These are phyloP conservation scores for Amblyornis subalaris DNA, from an alignment of 2,113 vertebrate genomes.

Conservation along the genomic window DNA sequence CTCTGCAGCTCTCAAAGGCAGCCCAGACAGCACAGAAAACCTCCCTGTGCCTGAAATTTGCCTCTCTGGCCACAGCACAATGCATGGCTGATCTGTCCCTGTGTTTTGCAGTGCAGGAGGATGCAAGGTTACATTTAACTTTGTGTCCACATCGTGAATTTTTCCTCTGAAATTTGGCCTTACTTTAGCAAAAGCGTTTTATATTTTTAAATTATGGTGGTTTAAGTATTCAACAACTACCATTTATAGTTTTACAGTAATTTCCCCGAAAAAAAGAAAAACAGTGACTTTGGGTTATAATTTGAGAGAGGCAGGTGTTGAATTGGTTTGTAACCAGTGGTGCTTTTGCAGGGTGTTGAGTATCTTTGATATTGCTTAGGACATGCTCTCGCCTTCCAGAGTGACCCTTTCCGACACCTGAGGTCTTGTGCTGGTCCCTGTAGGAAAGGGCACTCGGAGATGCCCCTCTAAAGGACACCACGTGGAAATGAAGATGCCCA, in stretches of 20 bases:
- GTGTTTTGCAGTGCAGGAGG: not conserved
- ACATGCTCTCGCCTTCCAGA: not conserved
- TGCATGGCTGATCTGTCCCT: rapidly evolving
- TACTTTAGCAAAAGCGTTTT: not conserved
- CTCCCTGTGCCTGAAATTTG: not conserved
- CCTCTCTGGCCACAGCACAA: not conserved
- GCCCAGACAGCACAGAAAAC: not conserved
- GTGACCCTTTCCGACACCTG: not conserved
- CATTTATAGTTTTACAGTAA: not conserved
- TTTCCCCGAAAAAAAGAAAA: not conserved
- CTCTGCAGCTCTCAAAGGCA: not conserved
- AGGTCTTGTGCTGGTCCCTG: not conserved
- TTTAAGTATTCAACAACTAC: not conserved
- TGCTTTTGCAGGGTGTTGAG: not conserved
- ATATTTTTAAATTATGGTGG: not conserved
- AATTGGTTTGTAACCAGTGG: not conserved
- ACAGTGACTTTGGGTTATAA: not conserved
- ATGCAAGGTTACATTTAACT: not conserved
- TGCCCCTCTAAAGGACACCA: not conserved
- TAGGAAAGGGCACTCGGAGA: not conserved
- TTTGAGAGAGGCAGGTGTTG: not conserved
- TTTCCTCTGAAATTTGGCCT: not conserved
- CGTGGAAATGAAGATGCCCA: not conserved
- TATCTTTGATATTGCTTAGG: not conserved
- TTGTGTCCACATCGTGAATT: not conserved